Base-by-base conservation (phyloP, 1,140 invertebrate genomes). In the Neodiprion virginianus region DNA sequence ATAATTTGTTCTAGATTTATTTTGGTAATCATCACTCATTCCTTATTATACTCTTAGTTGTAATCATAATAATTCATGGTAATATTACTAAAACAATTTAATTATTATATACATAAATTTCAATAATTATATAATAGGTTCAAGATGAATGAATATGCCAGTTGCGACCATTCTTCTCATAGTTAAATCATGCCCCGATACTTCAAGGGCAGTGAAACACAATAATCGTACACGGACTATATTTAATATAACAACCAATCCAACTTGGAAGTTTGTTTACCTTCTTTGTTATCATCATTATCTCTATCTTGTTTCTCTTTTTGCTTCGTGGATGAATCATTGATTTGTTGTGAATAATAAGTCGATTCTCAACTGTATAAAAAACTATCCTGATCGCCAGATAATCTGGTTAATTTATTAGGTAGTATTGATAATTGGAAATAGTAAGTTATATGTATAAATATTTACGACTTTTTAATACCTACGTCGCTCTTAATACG, bases 321-420 rank as follows among this genome's bases (percentile, higher is more conserved):
- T 74, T 73, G 70, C 69, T 77, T 71, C 71, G 47, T 5, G 5
- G 28, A 40, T 40, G 28, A 40, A 40, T 75, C 73, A 72, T 73
- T 77, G 76, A 74, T 74, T 74, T 73, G 74, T 71, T 74, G 74
- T 74, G 73, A 77, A 77, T 71, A 74, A 77, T 77, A 21, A 21
- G 1, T 77, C 73, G 73, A 69, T 50, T 12, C 11, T 68, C 7
- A 17, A 68, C 17, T 11, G 11, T 17, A 68, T 12, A 11, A 68
- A 68, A 68, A 28, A 68, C 11, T 68, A 12, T 68, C 3, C 67
- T 23, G 40, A 40, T 40, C 0, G 28, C 28, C 28, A 40, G 5
- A 40, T 40, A 40, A 40, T 40, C 28, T 40, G 28, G 28, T 5
- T 5, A 47, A 68, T 68, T 68, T 23, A 47, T 68, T 21, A 40